Percentiles rank a stretch among this genome's conserved stretches.
These are phyloP conservation scores for Stigmatopora argus DNA, from an alignment of 2,113 vertebrate genomes.

Conservation along the genomic window DNA sequence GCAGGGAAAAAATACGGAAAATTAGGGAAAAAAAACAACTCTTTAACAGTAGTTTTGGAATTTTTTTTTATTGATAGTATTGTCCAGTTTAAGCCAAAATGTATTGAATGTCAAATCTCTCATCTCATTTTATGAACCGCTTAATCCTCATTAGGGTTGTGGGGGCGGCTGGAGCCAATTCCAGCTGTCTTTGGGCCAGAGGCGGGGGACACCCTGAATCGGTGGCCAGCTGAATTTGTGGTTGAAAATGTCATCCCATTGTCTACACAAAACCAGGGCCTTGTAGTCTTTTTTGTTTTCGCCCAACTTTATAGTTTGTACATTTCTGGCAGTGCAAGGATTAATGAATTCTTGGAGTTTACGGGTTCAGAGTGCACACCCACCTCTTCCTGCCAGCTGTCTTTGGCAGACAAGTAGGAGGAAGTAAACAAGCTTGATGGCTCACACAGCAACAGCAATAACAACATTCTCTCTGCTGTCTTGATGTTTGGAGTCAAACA, in stretches of 20 bases:
- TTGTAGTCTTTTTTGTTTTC: neutral
- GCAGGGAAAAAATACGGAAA: too few species aligned
- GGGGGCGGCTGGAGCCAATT: too few species aligned
- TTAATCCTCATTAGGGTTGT: too few species aligned
- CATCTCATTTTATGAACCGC: too few species aligned
- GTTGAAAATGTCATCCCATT: neutral
- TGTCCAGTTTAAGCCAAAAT: too few species aligned
- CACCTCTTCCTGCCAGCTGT: constrained; percentile 18
- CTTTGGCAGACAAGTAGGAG: constrained; percentile 37
- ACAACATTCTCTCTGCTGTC: constrained; percentile 22
- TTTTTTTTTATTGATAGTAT: too few species aligned
- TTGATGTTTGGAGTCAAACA: constrained; percentile 25
- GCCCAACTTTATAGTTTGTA: constrained; percentile 35
- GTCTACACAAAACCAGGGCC: neutral
- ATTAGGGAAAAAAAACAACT: too few species aligned
- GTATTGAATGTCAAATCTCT: too few species aligned
- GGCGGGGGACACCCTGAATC: too few species aligned
- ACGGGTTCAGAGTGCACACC: constrained; percentile 23
- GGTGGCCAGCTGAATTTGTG: too few species aligned
- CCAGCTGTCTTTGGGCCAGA: too few species aligned
- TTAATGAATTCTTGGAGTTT: constrained; percentile 47
- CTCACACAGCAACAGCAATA: constrained; percentile 21
- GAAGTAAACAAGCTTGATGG: constrained; percentile 44
- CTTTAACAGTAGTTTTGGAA: too few species aligned
- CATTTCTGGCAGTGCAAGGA: constrained; percentile 36